Evolutionary conservation across 1,140 invertebrate species (phyloP).

Genomic region (Drosophila athabasca): DNA sequence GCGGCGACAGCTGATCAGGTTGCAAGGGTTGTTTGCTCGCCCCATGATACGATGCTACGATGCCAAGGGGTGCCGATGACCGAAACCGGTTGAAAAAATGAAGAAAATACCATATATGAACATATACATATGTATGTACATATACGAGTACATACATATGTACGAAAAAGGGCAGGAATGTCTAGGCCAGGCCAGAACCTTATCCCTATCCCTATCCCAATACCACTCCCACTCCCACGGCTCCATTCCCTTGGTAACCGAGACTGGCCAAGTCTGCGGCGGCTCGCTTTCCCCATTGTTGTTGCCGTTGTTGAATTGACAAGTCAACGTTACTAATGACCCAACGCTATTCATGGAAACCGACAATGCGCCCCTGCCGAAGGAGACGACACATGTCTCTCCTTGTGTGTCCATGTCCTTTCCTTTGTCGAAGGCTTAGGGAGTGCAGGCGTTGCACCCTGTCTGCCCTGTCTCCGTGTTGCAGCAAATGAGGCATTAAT

Average conservation of each 20-base stretch:
- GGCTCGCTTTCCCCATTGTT: conserved; percentile 24
- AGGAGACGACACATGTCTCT: conserved; percentile 30
- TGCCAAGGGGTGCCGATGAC: too few relatives aligned
- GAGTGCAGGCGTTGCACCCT: conserved; percentile 42
- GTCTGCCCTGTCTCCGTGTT: conserved; percentile 22
- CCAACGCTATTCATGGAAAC: conserved; percentile 63
- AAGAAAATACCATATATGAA: not conserved
- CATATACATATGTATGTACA: not conserved
- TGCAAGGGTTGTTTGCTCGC: conserved; percentile 63
- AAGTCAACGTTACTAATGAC: conserved; percentile 75
- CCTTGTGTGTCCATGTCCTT: conserved; percentile 37
- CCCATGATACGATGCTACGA: not conserved
- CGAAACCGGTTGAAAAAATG: conserved; percentile 15
- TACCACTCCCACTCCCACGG: not conserved
- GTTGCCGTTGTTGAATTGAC: conserved; percentile 56
- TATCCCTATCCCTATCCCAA: too few relatives aligned
- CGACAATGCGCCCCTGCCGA: conserved; percentile 50
- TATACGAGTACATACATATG: too few relatives aligned
- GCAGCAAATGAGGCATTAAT: conserved; percentile 82
- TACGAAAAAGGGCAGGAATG: conserved; percentile 15
- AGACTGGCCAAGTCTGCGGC: conserved; percentile 44
- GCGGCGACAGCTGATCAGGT: conserved; percentile 67
- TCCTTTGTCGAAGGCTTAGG: conserved; percentile 65
- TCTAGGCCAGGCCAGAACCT: conserved; percentile 1
- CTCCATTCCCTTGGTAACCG: conserved; percentile 28